Evolutionary conservation across 2,888 invertebrate species (phyloP), one percentile per base, ranked within the genome.

Genomic region (Hyles lineata): DNA sequence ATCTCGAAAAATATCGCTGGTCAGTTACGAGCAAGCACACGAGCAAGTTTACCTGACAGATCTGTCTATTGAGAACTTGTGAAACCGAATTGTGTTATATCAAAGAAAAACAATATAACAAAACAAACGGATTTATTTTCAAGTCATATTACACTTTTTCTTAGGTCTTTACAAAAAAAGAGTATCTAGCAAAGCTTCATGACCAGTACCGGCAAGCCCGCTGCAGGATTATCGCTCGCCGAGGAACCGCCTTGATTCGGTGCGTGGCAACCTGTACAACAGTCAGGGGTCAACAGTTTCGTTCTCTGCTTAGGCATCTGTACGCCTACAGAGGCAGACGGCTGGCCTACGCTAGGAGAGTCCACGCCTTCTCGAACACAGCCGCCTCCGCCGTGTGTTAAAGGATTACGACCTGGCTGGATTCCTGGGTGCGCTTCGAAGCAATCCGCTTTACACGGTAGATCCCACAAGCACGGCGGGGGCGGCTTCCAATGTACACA

Each of bases 381-480:
- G 11, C n/a, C 55, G 55, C 63, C 82, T 67, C 83, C 85, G 72
- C 83, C 80, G 11, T 81, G 76, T n/a, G 78, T 82, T 58, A 87
- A 76, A 8, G 81, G 85, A 74, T 91, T 92, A 69, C 88, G 87
- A 62, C 90, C 89, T 11, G 90, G 89, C 74, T 87, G 88, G 63
- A 89, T 86, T 43, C 87, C 88, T 32, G 86, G 85, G 2, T 80
- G 88, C 52, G 91, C 83, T 76, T 92, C 92, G 71, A 92, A 93
- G 82, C 92, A 92, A 78, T 92, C 93, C 1, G 93, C 93, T 83
- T 91, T 92, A 78, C 93, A 94, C 70, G 93, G 93, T 67, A 85
- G 83, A 77, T 93, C 86, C 91, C 92, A 93, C 70, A 92, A 83
- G 77, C 92, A 93, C 21, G 92, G 92, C 74, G 92, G 87, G 73